phyloP scores from a whole-genome alignment of 2,113 vertebrate genomes.

The Corvus cornix region DNA sequence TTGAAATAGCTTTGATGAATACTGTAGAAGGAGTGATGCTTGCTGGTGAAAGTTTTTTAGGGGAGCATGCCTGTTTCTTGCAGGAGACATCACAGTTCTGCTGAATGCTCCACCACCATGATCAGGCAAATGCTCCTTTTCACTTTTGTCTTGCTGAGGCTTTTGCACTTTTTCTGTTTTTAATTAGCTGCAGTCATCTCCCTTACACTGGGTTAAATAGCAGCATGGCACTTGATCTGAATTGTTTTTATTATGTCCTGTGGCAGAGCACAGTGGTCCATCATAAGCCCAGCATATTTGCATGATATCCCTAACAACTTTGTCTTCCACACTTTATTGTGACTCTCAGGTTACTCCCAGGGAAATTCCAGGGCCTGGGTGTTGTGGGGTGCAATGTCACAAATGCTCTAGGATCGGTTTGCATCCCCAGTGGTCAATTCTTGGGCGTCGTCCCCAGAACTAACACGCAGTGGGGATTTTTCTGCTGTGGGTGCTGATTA shows the following conservation, averaged over 20 bases:
- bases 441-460: neutral
- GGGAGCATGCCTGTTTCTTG: neutral
- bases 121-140: neutral
- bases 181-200: neutral
- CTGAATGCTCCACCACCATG: neutral
- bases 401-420: rapidly evolving
- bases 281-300: neutral
- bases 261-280: neutral
- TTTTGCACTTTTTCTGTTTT: neutral
- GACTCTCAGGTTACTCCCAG: neutral
- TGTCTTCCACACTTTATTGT: neutral
- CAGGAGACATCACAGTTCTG: neutral
- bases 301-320: neutral
- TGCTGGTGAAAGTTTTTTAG: neutral
- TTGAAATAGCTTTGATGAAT: neutral
- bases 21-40: neutral
- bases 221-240: neutral
- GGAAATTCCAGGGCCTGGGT: neutral
- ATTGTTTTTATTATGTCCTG: neutral
- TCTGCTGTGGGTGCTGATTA: neutral
- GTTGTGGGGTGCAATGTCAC: neutral
- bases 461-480: neutral
- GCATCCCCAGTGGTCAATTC: neutral
- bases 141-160: neutral
- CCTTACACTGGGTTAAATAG: neutral